Evolutionary conservation across 2,797 vertebrate genomes (phyloP).

Genomic region (Falco cherrug): DNA sequence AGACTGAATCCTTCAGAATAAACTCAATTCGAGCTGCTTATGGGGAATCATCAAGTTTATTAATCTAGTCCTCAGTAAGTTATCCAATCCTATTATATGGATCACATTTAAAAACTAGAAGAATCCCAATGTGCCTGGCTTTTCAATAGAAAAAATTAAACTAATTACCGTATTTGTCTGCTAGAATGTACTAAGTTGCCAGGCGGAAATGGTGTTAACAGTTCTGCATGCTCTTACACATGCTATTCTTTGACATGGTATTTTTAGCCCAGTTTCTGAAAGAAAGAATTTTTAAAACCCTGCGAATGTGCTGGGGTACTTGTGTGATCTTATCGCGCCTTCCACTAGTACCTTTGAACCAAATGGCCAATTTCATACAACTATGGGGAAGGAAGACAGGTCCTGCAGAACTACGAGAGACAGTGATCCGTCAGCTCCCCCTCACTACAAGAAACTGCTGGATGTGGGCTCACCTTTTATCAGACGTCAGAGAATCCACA

Average conservation of each 20-base stretch:
- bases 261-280: background rate
- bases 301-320: background rate
- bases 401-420: background rate
- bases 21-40: background rate
- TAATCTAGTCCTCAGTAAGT: background rate
- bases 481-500: background rate
- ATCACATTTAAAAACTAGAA: background rate
- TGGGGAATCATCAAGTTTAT: background rate
- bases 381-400: background rate
- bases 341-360: background rate
- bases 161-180: background rate
- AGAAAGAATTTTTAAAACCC: background rate
- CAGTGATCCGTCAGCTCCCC: background rate
- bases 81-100: background rate
- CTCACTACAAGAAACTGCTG: background rate
- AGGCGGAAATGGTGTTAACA: background rate
- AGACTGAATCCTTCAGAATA: background rate
- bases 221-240: background rate
- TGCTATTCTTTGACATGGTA: background rate
- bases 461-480: background rate
- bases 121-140: background rate
- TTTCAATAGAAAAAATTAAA: background rate
- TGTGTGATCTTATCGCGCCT: background rate
- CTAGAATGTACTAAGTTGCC: background rate
- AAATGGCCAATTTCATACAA: background rate